Percentiles rank a stretch among this genome's conserved stretches.
phyloP scores from a whole-genome alignment of 2,888 invertebrate genomes.

The Caenorhabditis plicata region DNA sequence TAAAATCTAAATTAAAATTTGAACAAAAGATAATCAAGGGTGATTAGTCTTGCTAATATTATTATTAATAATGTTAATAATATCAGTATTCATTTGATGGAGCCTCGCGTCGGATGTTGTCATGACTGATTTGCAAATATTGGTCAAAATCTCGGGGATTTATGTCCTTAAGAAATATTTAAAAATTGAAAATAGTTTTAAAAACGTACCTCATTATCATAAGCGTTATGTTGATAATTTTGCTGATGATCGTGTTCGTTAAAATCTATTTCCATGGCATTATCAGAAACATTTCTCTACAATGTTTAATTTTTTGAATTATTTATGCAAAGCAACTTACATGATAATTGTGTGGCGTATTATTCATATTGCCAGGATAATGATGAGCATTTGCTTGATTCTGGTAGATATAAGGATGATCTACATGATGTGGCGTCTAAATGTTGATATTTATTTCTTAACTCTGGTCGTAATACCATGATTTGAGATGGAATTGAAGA shows the following conservation, averaged over 20 bases:
- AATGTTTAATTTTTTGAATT: conserved; percentile 13
- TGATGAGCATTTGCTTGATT: neutral
- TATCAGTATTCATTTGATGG: no score
- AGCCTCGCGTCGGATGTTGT: conserved; percentile 15
- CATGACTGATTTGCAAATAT: conserved; percentile 34
- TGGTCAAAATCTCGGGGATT: conserved; percentile 46
- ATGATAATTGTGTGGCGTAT: conserved; percentile 10
- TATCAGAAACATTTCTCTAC: conserved; percentile 20
- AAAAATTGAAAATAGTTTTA: neutral
- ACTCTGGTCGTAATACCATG: neutral
- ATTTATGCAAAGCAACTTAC: neutral
- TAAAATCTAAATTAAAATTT: no score
- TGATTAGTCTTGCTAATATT: no score
- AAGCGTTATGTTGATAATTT: conserved; percentile 9
- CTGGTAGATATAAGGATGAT: conserved; percentile 15
- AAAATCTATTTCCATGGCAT: conserved; percentile 31
- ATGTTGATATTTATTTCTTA: conserved; percentile 1
- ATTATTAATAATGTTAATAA: no score
- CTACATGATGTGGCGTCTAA: conserved; percentile 13
- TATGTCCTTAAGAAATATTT: conserved; percentile 31
- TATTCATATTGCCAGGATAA: conserved; percentile 4
- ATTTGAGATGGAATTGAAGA: conserved; percentile 11
- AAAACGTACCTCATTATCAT: conserved; percentile 2
- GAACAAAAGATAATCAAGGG: no score
- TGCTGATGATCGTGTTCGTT: conserved; percentile 12